Evolutionary conservation across 2,888 invertebrate species (phyloP).

Genomic region (Luperina testacea): DNA sequence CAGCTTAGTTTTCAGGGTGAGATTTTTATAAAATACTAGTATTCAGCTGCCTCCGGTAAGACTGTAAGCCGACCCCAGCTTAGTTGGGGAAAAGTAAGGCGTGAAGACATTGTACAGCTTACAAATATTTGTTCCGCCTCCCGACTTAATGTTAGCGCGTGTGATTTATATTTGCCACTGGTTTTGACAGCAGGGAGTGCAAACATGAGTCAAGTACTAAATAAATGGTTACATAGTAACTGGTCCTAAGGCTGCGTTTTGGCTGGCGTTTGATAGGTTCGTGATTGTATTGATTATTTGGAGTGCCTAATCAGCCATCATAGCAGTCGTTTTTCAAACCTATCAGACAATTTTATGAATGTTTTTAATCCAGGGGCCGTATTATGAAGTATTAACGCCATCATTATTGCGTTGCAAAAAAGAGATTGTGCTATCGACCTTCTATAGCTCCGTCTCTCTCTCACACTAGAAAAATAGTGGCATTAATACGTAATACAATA

Average conservation of each 20-base stretch:
- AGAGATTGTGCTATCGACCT: no score
- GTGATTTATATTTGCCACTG: slow-evolving; percentile 20
- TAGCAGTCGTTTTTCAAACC: no score
- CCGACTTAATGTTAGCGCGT: not conserved
- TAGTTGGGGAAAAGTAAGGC: not conserved
- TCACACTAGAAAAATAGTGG: no score
- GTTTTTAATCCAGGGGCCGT: no score
- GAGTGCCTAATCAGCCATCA: not conserved
- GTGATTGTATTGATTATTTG: not conserved
- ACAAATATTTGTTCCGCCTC: not conserved
- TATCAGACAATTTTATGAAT: no score
- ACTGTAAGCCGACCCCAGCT: not conserved
- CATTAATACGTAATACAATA: no score
- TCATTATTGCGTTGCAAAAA: no score
- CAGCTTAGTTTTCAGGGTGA: no score
- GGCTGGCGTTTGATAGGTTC: not conserved
- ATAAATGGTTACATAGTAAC: slow-evolving; percentile 7
- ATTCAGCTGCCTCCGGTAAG: not conserved
- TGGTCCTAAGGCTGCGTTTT: not conserved
- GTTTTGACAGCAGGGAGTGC: not conserved
- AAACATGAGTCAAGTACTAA: slow-evolving; percentile 9
- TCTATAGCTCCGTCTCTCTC: no score
- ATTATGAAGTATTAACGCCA: no score
- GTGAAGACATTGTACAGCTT: not conserved
- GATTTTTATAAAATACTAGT: not conserved